A percentile compares a stretch with the other conserved stretches of the same genome.
phyloP scores from a whole-genome alignment of 1,140 invertebrate species.

The Nasonia giraulti region DNA sequence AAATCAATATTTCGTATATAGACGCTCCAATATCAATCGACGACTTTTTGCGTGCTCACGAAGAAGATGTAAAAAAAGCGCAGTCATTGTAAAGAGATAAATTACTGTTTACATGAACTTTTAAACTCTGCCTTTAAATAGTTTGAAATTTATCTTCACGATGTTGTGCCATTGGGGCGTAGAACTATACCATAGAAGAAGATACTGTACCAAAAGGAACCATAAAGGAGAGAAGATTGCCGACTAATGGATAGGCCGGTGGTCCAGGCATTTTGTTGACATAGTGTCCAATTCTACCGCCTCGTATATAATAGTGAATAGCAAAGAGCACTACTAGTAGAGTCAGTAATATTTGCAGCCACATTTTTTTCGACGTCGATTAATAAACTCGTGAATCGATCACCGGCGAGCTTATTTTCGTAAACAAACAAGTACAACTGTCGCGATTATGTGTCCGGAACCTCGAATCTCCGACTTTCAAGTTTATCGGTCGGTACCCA shows the following conservation, averaged over 20 bases:
- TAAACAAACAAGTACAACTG: too few relatives aligned
- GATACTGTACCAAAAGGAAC: constrained; percentile 50
- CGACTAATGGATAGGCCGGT: constrained; percentile 53
- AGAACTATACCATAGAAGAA: background rate
- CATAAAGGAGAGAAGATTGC: constrained; percentile 50
- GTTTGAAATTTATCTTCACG: background rate
- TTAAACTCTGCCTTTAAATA: background rate
- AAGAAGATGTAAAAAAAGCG: background rate
- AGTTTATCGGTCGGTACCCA: too few relatives aligned
- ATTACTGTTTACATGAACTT: too few relatives aligned
- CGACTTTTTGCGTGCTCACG: too few relatives aligned
- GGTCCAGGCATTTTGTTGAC: constrained; percentile 58
- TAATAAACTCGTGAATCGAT: too few relatives aligned
- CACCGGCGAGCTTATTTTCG: too few relatives aligned
- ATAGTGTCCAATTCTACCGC: constrained; percentile 38
- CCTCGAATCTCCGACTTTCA: too few relatives aligned
- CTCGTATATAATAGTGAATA: constrained; percentile 24
- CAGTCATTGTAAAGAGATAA: too few relatives aligned
- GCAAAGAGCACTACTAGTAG: constrained; percentile 19
- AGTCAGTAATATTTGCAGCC: background rate
- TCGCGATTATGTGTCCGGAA: too few relatives aligned
- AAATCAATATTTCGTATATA: background rate
- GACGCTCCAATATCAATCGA: background rate
- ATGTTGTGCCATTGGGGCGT: too few relatives aligned
- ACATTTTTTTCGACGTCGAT: background rate